Base-by-base conservation (phyloP, 2,113 vertebrate species). In the Choloepus hoffmanni region DNA sequence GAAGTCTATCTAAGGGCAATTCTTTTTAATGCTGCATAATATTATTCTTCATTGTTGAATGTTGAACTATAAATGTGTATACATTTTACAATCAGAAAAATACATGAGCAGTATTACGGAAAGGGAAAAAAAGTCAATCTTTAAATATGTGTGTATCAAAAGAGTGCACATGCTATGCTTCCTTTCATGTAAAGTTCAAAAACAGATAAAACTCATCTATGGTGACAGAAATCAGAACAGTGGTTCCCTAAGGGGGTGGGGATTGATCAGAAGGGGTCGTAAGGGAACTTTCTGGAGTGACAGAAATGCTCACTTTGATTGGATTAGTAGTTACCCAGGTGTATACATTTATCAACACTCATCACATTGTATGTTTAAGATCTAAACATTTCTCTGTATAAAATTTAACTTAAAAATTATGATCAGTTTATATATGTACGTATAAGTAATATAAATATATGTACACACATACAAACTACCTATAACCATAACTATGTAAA, bases 151-250 rank as follows among this genome's bases (percentile, higher is more conserved):
- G 5, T 87, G 12, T 50, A 55, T 77, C 48, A 89, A 87, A 90
- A 93, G n/a, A 36, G 48, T 87, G 63, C 43, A 24, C 67, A 58
- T 58, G 74, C 9, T 83, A 19, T 60, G 33, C 50, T 92, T 70
- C 85, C 63, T 82, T 77, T 53, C 43, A 81, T 23, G 30, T 65
- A 92, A 92, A 92, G 84, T 83, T 91, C n/a, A 94, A 95, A 90
- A 65, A 33, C 7, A 76, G 78, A 79, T 28, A 78, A 89, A 62
- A 53, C 21, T 87, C 82, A 90, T 21, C 36, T 19, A 40, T 67
- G 40, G 67, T 79, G 30, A 90, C 50, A 76, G 50, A 72, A 84
- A 83, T 82, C n/a, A 78, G 55, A 73, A 65, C 9, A 92, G 1
- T 50, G 85, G 14, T 45, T 85, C 60, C 40, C 24, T 65, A 3